Evolutionary conservation across 2,888 invertebrate species (phyloP), one percentile per base, ranked within the genome.

Genomic region (Eubasilissa splendida): DNA sequence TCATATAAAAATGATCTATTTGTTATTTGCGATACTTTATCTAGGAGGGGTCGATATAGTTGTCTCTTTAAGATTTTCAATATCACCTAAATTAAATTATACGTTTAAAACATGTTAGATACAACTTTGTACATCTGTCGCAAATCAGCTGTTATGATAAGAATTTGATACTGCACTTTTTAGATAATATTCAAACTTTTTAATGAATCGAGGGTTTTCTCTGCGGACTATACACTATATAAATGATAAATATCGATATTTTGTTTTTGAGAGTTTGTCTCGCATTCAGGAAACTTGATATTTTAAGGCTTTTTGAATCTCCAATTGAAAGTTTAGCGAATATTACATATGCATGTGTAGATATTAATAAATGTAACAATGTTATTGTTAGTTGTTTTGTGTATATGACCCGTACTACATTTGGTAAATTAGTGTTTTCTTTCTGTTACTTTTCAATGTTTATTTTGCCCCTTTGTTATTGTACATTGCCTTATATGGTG

Each of bases 371-470:
- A 58, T 60, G 53, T 63, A 80, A 53, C 60, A 22, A 22, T 22
- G 70, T 76, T 54, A 80, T 65, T 74, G 79, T 74, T 77, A 80
- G 80, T 76, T 42, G 79, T 80, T 74, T 79, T 79, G 79, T 80
- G 80, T 79, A 79, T 77, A 65, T 76, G 74, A 60, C 22, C 74
- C 59, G 58, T 50, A 60, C 22, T 22, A 31, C 71, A 71, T 10
- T 56, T 71, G 50, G 60, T 74, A 33, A 42, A 58, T 59, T 50
- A 59, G 14, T 9, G 7, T 8, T 14, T 58, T 42, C n/a, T 59
- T 59, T 74, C 42, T 22, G 42, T 58, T 74, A 58, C 52, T 22
- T 68, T 50, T 50, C 12, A 14, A n/a, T 8, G n/a, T 59, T 54
- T 52, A 58, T 74, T 59, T 22, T 22, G 22, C 22, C 22, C 22